These are phyloP conservation scores for Tyto alba DNA, from an alignment of 2,113 vertebrate species.

Conservation along the genomic window DNA sequence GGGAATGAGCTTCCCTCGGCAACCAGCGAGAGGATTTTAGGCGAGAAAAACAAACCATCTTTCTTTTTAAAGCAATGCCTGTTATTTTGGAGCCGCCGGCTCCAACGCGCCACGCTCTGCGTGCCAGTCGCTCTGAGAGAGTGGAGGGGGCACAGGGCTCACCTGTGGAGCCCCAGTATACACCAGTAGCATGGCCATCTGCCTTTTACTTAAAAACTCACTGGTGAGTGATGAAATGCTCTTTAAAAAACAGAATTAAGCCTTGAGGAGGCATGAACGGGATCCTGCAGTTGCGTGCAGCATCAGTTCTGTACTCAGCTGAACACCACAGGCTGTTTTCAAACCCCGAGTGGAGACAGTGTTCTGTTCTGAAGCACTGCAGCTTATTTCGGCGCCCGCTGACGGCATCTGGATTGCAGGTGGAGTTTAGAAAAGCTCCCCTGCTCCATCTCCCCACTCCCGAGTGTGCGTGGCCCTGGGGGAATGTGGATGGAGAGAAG, in stretches of 20 bases:
- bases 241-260: not conserved
- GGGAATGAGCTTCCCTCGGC: not conserved
- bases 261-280: rapidly evolving
- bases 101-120: rapidly evolving
- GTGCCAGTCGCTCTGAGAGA: not conserved
- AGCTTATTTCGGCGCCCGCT: not conserved
- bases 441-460: not conserved
- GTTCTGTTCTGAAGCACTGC: not conserved
- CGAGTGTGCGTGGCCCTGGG: rapidly evolving
- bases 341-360: not conserved
- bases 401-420: not conserved
- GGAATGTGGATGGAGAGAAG: rapidly evolving
- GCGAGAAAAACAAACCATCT: not conserved
- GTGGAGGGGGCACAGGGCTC: rapidly evolving
- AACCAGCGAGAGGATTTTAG: not conserved
- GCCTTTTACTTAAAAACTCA: not conserved
- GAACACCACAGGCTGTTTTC: not conserved
- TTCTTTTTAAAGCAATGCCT: not conserved
- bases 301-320: not conserved
- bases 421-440: not conserved
- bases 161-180: not conserved
- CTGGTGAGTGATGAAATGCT: rapidly evolving
- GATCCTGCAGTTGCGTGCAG: not conserved
- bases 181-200: not conserved
- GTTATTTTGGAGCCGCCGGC: not conserved